These are phyloP conservation scores for Oryzias dopingdopingensis DNA, from an alignment of 2,797 vertebrate species.

Conservation along the genomic window DNA sequence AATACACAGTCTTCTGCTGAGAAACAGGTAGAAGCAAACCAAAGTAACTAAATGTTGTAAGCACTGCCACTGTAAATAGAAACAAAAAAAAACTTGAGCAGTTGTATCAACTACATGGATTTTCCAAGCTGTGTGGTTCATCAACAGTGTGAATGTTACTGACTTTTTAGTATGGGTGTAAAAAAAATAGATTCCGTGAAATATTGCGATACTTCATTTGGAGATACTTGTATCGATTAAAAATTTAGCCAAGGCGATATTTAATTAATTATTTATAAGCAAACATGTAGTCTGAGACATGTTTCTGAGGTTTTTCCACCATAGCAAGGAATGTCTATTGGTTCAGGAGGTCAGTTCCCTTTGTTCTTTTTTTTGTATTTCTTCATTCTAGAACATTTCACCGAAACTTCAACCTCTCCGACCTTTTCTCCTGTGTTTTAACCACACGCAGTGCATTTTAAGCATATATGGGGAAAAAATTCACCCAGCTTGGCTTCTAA, in stretches of 20 bases:
- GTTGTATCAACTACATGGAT: no score
- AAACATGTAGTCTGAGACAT: not conserved
- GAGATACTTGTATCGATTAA: no score
- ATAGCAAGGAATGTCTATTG: not conserved
- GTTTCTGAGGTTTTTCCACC: conserved; percentile 8
- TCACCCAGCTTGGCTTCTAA: conserved; percentile 36
- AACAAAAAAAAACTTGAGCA: no score
- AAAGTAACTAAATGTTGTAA: no score
- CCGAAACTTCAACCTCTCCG: not conserved
- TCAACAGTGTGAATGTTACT: not conserved
- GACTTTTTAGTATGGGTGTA: not conserved
- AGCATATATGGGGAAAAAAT: conserved; percentile 16
- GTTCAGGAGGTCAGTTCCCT: not conserved
- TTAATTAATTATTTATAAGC: not conserved
- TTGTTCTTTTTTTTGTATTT: not conserved
- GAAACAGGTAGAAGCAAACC: no score
- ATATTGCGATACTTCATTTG: no score
- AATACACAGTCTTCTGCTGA: no score
- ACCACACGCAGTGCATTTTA: conserved; percentile 20
- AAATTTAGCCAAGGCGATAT: no score
- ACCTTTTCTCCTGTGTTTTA: not conserved
- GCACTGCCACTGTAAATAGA: no score
- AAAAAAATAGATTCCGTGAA: not conserved
- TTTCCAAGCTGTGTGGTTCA: no score
- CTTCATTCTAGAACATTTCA: not conserved